phyloP scores from a whole-genome alignment of 2,888 invertebrate genomes.

The Caradrina kadenii region DNA sequence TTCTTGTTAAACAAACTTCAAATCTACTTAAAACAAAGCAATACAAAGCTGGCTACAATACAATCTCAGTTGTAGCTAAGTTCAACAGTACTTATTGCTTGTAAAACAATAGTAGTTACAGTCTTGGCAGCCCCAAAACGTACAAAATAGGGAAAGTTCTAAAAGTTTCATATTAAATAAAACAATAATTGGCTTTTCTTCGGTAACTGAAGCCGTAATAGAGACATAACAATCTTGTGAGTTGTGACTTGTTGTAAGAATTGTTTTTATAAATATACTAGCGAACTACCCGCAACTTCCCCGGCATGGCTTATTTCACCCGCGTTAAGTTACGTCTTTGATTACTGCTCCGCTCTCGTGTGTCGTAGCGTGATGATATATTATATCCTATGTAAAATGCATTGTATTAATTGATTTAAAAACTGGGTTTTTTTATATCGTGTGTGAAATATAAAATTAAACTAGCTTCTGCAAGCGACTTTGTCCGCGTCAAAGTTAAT shows the following conservation, averaged over 20 bases:
- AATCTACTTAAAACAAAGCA: not conserved
- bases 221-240: slow-evolving; percentile 24
- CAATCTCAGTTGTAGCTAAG: slow-evolving; percentile 9
- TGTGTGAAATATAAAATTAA: too few relatives aligned
- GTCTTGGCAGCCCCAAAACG: slow-evolving; percentile 7
- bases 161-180: slow-evolving; percentile 25
- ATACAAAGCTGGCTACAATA: not conserved
- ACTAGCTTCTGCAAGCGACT: too few relatives aligned
- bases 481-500: too few relatives aligned
- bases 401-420: too few relatives aligned
- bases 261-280: not conserved
- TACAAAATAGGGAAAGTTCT: slow-evolving; percentile 37
- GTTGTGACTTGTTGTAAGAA: not conserved
- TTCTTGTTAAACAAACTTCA: not conserved
- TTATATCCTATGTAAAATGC: too few relatives aligned
- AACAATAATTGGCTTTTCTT: slow-evolving; percentile 30
- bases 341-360: too few relatives aligned
- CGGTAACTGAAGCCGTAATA: slow-evolving; percentile 33
- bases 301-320: too few relatives aligned
- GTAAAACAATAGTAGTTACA: slow-evolving; percentile 18
- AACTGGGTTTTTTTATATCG: too few relatives aligned
- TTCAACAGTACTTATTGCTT: slow-evolving; percentile 10
- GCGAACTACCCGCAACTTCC: too few relatives aligned
- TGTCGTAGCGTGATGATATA: too few relatives aligned
- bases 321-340: too few relatives aligned